Conservation (phyloP, 2,797 vertebrate species). For the Coreius guichenoti region DNA sequence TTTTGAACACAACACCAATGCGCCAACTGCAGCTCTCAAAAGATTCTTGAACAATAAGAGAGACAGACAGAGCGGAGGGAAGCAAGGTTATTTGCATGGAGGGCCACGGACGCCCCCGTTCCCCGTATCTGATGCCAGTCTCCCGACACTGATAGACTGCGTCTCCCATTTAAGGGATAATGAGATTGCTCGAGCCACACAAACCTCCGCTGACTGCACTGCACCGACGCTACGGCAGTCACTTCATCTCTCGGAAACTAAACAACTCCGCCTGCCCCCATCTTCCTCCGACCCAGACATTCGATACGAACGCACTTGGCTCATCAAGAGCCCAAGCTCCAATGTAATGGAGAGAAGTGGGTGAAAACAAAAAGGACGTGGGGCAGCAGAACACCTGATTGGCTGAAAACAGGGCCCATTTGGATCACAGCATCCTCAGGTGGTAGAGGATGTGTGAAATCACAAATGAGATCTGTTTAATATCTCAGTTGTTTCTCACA, state of each 20-base stretch:
- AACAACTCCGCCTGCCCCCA: slow-evolving; percentile 3
- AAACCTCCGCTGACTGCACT: slow-evolving; percentile 59
- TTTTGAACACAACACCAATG: not conserved
- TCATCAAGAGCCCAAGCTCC: slow-evolving; percentile 24
- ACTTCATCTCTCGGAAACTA: slow-evolving; percentile 24
- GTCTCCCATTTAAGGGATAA: slow-evolving; percentile 62
- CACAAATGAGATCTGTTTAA: slow-evolving; percentile 12
- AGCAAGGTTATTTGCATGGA: slow-evolving; percentile 55
- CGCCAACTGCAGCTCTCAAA: slow-evolving; percentile 7
- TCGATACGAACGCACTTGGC: slow-evolving; percentile 16
- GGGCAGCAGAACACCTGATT: slow-evolving; percentile 65
- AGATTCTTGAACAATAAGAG: slow-evolving; percentile 22
- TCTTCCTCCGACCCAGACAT: not conserved
- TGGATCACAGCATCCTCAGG: slow-evolving; percentile 70
- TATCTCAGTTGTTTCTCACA: not conserved
- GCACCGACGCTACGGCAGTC: slow-evolving; percentile 13
- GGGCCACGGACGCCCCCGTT: slow-evolving; percentile 51
- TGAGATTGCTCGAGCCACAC: slow-evolving; percentile 59
- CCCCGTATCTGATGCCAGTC: slow-evolving; percentile 58
- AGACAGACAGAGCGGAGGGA: slow-evolving; percentile 19
- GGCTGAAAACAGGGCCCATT: slow-evolving; percentile 64
- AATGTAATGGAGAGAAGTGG: slow-evolving; percentile 36
- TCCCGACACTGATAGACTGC: slow-evolving; percentile 61
- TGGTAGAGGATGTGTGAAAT: slow-evolving; percentile 61
- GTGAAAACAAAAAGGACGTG: slow-evolving; percentile 30